Conservation (phyloP, 2,797 vertebrate genomes). For the Clarias platycephalus region DNA sequence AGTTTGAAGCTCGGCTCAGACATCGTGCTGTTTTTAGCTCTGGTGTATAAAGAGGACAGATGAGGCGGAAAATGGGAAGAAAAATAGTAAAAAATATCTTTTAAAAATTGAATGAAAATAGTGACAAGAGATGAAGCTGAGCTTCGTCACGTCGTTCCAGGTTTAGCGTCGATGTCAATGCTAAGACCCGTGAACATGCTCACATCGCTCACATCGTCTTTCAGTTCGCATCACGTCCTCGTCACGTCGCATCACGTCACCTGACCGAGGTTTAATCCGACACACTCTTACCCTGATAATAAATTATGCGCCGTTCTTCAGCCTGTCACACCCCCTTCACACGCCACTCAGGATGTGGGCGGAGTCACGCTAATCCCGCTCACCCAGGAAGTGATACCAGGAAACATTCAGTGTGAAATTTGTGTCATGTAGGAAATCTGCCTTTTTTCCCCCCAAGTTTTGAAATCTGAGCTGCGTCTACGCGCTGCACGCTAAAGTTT, state of each 20-base stretch:
- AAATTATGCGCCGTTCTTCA: conserved; percentile 25
- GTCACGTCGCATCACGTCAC: background rate
- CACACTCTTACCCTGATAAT: conserved; percentile 28
- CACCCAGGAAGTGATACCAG: background rate
- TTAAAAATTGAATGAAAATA: background rate
- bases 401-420: background rate
- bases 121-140: background rate
- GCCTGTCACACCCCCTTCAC: conserved; percentile 36
- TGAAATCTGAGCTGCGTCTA: background rate
- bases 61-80: background rate
- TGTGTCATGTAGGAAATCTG: background rate
- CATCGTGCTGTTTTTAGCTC: background rate
- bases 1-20: background rate
- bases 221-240: background rate
- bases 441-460: no score
- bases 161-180: background rate
- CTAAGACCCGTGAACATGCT: background rate
- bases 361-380: background rate
- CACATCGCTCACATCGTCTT: background rate
- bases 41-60: background rate
- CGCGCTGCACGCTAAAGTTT: background rate
- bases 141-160: background rate
- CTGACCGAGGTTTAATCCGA: conserved; percentile 29
- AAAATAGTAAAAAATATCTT: background rate
- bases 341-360: background rate